phyloP scores from a whole-genome alignment of 2,888 invertebrate genomes.

The Aquatica leii region DNA sequence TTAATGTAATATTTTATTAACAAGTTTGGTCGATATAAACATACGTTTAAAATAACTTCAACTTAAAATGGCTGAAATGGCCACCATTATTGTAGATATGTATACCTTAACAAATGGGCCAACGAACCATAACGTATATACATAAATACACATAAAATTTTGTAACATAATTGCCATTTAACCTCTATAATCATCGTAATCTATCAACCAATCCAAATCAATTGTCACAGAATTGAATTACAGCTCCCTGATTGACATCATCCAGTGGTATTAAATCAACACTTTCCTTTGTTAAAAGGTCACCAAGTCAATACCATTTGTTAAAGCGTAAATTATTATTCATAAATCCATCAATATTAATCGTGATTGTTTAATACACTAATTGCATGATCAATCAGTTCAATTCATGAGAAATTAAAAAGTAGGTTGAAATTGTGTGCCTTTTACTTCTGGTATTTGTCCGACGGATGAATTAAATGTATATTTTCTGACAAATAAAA shows the following conservation, averaged over 20 bases:
- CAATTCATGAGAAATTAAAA: background rate
- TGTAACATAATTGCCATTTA: constrained; percentile 38
- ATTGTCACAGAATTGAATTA: constrained; percentile 45
- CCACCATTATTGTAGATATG: too few relatives aligned
- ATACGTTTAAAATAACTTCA: too few relatives aligned
- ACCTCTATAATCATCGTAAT: constrained; percentile 40
- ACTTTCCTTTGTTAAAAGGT: constrained; percentile 43
- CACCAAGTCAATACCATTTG: constrained; percentile 20
- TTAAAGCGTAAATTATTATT: constrained; percentile 41
- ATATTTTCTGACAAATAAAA: background rate
- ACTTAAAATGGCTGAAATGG: constrained; percentile 2
- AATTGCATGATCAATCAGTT: constrained; percentile 30
- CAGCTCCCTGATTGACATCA: constrained; percentile 42
- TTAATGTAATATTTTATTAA: background rate
- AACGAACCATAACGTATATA: constrained; percentile 10
- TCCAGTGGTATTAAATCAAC: constrained; percentile 44
- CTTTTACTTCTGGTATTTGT: background rate
- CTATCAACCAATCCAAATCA: constrained; percentile 42
- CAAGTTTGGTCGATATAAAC: background rate
- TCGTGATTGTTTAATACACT: constrained; percentile 31
- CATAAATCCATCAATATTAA: constrained; percentile 45
- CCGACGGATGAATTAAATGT: background rate
- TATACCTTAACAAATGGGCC: background rate
- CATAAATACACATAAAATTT: constrained; percentile 26
- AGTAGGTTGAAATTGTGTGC: constrained; percentile 2